Percentiles rank a stretch among this genome's conserved stretches.
phyloP scores from a whole-genome alignment of 2,797 vertebrate species.

The Tympanoctomys barrerae region DNA sequence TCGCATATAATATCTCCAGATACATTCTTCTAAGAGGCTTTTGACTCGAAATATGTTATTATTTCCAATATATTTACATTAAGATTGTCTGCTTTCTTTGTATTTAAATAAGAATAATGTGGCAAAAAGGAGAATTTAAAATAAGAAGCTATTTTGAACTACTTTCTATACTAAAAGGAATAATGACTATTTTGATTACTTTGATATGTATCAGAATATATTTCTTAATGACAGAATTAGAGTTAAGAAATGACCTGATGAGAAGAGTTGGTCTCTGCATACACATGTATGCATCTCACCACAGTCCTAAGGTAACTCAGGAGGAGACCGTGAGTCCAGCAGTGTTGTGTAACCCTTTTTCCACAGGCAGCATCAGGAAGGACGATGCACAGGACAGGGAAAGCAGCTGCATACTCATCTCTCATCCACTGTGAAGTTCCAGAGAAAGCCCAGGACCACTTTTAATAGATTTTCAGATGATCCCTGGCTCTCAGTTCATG shows the following conservation, averaged over 20 bases:
- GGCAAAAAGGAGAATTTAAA: constrained; percentile 28
- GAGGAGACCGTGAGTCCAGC: neutral
- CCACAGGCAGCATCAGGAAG: neutral
- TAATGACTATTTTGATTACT: neutral
- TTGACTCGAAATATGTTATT: constrained; percentile 10
- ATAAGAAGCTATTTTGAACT: neutral
- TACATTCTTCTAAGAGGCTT: neutral
- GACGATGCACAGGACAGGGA: neutral
- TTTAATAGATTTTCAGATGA: neutral
- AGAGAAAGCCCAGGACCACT: neutral
- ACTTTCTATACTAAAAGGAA: neutral
- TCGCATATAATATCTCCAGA: neutral
- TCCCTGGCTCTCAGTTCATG: neutral
- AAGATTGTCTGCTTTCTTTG: neutral
- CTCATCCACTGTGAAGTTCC: neutral
- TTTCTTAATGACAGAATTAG: constrained; percentile 41
- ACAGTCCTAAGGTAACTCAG: neutral
- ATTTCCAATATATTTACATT: neutral
- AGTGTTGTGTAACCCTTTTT: neutral
- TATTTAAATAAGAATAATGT: neutral
- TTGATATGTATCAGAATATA: neutral
- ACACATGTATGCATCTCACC: neutral
- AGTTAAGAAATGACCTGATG: neutral
- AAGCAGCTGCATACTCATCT: neutral
- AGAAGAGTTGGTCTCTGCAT: neutral